These are phyloP conservation scores for Sinhomidia bicolor DNA, from an alignment of 2,888 invertebrate genomes.

Conservation along the genomic window DNA sequence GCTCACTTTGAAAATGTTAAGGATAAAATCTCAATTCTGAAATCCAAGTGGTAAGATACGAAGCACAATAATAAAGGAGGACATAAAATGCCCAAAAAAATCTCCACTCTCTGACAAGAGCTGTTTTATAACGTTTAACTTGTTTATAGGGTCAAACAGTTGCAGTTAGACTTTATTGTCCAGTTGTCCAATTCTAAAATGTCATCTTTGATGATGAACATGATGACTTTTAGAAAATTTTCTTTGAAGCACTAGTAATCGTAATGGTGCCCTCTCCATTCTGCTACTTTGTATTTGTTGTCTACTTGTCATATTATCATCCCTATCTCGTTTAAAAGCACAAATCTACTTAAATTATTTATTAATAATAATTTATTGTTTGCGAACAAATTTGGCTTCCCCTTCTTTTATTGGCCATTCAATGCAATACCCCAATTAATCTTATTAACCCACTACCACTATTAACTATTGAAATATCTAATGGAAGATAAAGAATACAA, in stretches of 20 bases:
- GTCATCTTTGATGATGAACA: not conserved
- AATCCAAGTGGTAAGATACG: not conserved
- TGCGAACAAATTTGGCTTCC: no score
- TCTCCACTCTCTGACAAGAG: not conserved
- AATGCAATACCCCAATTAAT: no score
- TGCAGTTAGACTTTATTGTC: not conserved
- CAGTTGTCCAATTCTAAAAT: not conserved
- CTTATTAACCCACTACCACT: no score
- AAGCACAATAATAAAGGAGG: not conserved
- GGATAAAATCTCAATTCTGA: not conserved
- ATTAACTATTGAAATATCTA: no score
- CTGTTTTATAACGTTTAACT: not conserved
- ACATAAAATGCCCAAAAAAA: constrained; percentile 6
- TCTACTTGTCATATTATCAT: not conserved
- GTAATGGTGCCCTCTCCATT: not conserved
- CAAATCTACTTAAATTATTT: no score
- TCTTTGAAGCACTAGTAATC: not conserved
- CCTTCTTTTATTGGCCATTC: no score
- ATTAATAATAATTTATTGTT: no score
- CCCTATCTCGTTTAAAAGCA: not conserved
- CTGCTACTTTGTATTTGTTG: not conserved
- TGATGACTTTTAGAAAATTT: not conserved
- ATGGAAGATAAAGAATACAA: no score
- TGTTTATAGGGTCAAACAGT: not conserved
- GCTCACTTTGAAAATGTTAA: not conserved